Conservation (phyloP, 2,888 invertebrate species). For the Tortrix viridana region DNA sequence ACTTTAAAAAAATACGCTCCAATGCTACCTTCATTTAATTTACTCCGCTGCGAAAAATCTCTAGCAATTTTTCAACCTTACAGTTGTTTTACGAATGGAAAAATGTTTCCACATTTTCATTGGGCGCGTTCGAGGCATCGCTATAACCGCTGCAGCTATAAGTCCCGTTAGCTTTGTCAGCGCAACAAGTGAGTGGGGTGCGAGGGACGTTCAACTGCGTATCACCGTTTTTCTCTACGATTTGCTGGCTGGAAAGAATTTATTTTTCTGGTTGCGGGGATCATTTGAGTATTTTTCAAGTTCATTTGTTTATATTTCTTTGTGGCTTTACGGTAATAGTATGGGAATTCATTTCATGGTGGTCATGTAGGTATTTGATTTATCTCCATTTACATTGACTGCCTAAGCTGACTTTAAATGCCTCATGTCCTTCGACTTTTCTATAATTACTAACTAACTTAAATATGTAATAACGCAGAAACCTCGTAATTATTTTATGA, state of each 20-base stretch:
- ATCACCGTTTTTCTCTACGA: slow-evolving; percentile 38
- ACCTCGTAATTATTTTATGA: too few relatives aligned
- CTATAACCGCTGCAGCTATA: slow-evolving; percentile 31
- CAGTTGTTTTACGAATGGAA: slow-evolving; percentile 30
- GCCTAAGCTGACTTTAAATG: too few relatives aligned
- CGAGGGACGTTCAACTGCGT: slow-evolving; percentile 56
- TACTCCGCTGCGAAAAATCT: neutral
- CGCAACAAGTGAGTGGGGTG: slow-evolving; percentile 71
- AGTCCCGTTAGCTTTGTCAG: slow-evolving; percentile 30
- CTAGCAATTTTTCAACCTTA: neutral
- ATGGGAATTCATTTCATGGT: too few relatives aligned
- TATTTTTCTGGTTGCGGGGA: neutral
- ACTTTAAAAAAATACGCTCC: neutral
- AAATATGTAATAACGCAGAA: too few relatives aligned
- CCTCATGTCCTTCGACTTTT: too few relatives aligned
- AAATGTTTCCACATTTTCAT: slow-evolving; percentile 28
- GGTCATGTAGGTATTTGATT: too few relatives aligned
- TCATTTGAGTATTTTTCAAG: too few relatives aligned
- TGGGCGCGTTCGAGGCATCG: slow-evolving; percentile 24
- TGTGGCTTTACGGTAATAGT: too few relatives aligned
- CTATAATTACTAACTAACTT: too few relatives aligned
- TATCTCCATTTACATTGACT: too few relatives aligned
- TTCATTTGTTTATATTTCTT: too few relatives aligned
- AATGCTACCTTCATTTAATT: neutral
- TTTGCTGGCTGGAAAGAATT: slow-evolving; percentile 19